These are phyloP conservation scores for Falco novaeseelandiae DNA, from an alignment of 2,797 vertebrate genomes.

Conservation along the genomic window DNA sequence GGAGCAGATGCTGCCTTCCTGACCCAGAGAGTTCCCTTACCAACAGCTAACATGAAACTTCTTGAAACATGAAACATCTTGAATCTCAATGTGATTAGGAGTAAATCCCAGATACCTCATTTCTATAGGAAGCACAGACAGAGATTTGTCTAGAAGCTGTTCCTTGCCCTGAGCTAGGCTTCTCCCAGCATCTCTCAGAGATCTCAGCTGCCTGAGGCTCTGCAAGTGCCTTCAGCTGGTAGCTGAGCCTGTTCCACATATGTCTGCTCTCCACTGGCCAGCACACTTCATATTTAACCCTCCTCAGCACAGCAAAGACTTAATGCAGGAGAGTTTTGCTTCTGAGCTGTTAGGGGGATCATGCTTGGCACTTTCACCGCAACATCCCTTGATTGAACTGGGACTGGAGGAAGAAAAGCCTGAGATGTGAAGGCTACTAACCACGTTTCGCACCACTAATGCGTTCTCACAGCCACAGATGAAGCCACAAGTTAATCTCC, in stretches of 20 bases:
- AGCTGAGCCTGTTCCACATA: neutral
- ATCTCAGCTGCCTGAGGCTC: neutral
- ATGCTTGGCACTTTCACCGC: neutral
- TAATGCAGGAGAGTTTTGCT: neutral
- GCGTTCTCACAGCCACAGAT: neutral
- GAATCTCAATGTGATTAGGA: neutral
- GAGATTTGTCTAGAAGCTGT: neutral
- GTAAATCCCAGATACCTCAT: neutral
- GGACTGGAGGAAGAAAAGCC: neutral
- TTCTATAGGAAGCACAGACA: neutral
- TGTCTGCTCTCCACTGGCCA: neutral
- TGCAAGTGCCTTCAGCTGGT: neutral
- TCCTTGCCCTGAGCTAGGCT: neutral
- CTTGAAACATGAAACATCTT: accelerated
- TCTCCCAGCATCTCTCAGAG: neutral
- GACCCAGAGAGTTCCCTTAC: neutral
- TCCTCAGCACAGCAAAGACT: neutral
- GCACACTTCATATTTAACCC: neutral
- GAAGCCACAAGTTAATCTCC: slow-evolving; percentile 23
- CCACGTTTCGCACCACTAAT: neutral
- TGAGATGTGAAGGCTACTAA: neutral
- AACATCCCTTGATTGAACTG: neutral
- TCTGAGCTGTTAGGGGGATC: neutral
- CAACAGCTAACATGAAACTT: neutral
- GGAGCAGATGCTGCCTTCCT: neutral